phyloP scores from a whole-genome alignment of 2,888 invertebrate genomes.

The Chalcosyrphus nemorum region DNA sequence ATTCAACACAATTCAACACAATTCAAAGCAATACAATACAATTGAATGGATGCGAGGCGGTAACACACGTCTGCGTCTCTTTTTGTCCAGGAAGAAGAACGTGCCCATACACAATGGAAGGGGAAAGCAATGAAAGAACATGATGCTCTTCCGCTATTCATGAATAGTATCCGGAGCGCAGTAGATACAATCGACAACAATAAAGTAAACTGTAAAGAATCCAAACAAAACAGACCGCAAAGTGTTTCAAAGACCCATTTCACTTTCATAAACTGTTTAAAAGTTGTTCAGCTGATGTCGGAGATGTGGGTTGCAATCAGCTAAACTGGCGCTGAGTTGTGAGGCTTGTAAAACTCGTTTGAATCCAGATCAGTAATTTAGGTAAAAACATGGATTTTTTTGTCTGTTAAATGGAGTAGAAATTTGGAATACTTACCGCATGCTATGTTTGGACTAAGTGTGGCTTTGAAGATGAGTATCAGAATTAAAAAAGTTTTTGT shows the following conservation, averaged over 20 bases:
- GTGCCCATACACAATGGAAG: constrained; percentile 3
- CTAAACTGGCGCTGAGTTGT: neutral
- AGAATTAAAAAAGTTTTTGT: too few species aligned
- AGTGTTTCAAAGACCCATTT: constrained; percentile 18
- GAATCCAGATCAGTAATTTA: constrained; percentile 31
- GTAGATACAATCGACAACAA: constrained; percentile 7
- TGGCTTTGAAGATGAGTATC: too few species aligned
- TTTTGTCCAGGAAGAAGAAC: constrained; percentile 18
- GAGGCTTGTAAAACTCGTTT: constrained; percentile 23
- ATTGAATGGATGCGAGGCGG: constrained; percentile 6
- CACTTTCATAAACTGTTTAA: constrained; percentile 30
- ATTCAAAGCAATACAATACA: neutral
- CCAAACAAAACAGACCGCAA: constrained; percentile 24
- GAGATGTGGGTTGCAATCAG: neutral
- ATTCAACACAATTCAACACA: neutral
- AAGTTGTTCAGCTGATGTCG: constrained; percentile 5
- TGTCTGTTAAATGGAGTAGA: constrained; percentile 14
- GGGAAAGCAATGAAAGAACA: constrained; percentile 5
- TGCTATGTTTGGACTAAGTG: neutral
- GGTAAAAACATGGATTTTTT: constrained; percentile 22
- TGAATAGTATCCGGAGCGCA: neutral
- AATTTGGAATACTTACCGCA: neutral
- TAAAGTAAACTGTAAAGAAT: constrained; percentile 12
- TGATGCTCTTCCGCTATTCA: neutral
- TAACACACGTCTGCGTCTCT: neutral